Evolutionary conservation across 2,797 vertebrate species (phyloP), one percentile per base, ranked within the genome.

Genomic region (Odontamblyopus rebecca): DNA sequence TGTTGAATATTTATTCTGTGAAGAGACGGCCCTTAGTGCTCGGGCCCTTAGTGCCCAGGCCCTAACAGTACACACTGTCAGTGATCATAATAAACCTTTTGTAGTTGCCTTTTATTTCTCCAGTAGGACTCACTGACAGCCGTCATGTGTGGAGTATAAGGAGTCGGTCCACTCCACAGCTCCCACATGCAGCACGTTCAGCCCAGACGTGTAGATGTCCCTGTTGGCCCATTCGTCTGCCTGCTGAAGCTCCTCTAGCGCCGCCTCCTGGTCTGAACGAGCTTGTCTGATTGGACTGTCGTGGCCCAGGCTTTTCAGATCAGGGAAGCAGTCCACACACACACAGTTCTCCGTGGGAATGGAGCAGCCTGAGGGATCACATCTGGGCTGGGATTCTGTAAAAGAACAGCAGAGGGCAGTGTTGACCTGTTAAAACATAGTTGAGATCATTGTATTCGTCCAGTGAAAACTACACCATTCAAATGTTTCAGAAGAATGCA

Each of bases 261-360:
- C 68, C 0, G 81, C 73, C 68, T 88, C 87, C 23, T 89, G 89
- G 79, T 81, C 78, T 11, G 69, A 63, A 64, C 13, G n/a, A 0
- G 76, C 68, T 0, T 38, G 35, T 72, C 8, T 76, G 19, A 1
- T 32, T 1, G 38, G 71, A 61, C 61, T 71, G 60, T 80, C 76
- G 0, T 38, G 75, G 19, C 54, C 61, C 30, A 64, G 73, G 32
- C 67, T 18, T 54, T 71, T 77, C 69, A 89, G 82, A 4, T 92
- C 90, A 0, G 91, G 87, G 71, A 93, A 94, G 63, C 93, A 94
- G 71, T 92, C 89, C 38, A 89, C 53, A 7, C 92, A 93, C n/a
- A 77, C 79, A 0, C 92, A 93, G 15, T 90, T 94, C 80, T 93
- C 93, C 0, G 89, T 93, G 0, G 93, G 92, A 38, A 44, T 84